phyloP scores from a whole-genome alignment of 2,113 vertebrate species.

The Apus apus region DNA sequence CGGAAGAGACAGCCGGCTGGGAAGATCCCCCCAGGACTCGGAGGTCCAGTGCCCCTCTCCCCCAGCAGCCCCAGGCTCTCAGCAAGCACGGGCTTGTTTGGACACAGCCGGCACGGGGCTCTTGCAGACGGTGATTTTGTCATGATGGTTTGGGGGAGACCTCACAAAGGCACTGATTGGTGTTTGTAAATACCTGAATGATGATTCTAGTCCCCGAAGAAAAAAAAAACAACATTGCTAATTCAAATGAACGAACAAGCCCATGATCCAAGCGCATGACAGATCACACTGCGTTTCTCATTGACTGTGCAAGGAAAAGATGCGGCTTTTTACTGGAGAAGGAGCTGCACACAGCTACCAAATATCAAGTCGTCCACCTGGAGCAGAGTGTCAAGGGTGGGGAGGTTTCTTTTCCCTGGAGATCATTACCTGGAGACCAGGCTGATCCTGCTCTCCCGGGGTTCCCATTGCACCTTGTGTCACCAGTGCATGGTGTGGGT shows the following conservation, averaged over 20 bases:
- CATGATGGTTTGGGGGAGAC: constrained; percentile 76
- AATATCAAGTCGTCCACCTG: constrained; percentile 54
- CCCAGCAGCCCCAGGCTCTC: constrained; percentile 53
- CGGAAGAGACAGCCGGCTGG: constrained; percentile 72
- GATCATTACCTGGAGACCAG: constrained; percentile 27
- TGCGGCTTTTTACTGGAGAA: constrained; percentile 61
- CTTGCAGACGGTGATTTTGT: constrained; percentile 83
- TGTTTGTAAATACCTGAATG: constrained; percentile 82
- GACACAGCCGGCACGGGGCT: constrained; percentile 76
- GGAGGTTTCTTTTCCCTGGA: constrained; percentile 56
- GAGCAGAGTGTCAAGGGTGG: constrained; percentile 15
- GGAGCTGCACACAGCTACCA: constrained; percentile 71
- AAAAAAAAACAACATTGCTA: constrained; percentile 70
- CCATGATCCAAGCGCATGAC: constrained; percentile 78
- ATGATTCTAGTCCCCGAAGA: constrained; percentile 76
- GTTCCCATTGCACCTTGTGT: constrained; percentile 21
- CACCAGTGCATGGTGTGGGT: constrained; percentile 4
- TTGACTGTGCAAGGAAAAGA: constrained; percentile 69
- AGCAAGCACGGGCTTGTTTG: constrained; percentile 66
- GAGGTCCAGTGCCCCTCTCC: constrained; percentile 59
- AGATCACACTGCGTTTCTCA: constrained; percentile 77
- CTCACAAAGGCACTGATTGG: constrained; percentile 62
- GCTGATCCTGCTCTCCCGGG: not conserved
- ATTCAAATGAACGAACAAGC: constrained; percentile 48
- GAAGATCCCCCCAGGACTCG: constrained; percentile 72